Base-by-base conservation (phyloP, 2,113 vertebrate genomes). In the Dipodomys merriami region DNA sequence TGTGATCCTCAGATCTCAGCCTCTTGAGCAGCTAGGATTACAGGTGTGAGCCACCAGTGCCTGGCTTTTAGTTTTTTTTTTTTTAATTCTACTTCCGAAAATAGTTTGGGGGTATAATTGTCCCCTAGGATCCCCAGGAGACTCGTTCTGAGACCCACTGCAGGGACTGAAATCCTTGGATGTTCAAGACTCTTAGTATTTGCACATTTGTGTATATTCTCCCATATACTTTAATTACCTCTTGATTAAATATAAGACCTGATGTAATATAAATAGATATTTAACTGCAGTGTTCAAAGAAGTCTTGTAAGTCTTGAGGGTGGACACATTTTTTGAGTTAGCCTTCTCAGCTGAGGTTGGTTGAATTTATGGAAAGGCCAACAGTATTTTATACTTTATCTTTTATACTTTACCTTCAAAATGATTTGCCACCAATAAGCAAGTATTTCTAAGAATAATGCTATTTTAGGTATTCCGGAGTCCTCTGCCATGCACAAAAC, bases 401-500 rank as follows among this genome's bases (percentile, higher is more conserved):
- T 49, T 49, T 49, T 49, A 49, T 49, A 49, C 49, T 49, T 49
- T 12, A 49, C 8, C 1, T 49, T 39, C 49, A 93, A 96, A 91
- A 53, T 7, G 57, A 46, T 64, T 68, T 86, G 77, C 87, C 53
- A 90, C 64, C 49, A 90, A 62, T 87, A 87, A 81, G 27, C 65
- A 86, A 85, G 71, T 69, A 77, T 83, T 83, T 67, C 76, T 44
- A 49, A 73, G 93, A 80, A 65, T 62, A 65, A 83, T 74, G 23
- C 68, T 64, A 69, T 57, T 86, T 83, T 57, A 74, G 83, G 49
- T 81, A 46, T 73, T 85, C 79, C 9, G 29, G n/a, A 44, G 1
- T 74, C 64, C n/a, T 83, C 33, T 84, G 79, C 84, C 35, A 90
- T 83, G 86, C 44, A 84, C 8, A 92, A 86, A 91, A 68, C 44